These are phyloP conservation scores for Sterrhoptilus dennistouni DNA, from an alignment of 2,113 vertebrate genomes.

Conservation along the genomic window DNA sequence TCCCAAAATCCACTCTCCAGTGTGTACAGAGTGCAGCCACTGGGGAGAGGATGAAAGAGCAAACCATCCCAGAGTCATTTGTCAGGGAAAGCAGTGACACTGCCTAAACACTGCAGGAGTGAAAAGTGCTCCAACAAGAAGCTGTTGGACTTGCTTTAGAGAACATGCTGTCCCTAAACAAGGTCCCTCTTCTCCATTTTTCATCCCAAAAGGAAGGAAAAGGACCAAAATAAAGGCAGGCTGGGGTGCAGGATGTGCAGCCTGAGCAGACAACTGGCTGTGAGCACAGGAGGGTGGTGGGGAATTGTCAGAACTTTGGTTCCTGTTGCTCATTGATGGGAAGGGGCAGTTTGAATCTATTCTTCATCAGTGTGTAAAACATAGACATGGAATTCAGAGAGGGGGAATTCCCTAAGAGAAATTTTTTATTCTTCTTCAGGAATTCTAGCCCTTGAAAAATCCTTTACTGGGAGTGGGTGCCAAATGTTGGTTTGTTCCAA, in stretches of 20 bases:
- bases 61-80: background rate
- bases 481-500: background rate
- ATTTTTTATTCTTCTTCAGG: background rate
- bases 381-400: background rate
- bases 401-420: background rate
- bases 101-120: background rate
- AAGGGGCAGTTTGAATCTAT: background rate
- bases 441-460: background rate
- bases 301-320: background rate
- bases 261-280: background rate
- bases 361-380: background rate
- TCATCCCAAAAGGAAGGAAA: background rate
- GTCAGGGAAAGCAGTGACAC: background rate
- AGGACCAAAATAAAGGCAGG: background rate
- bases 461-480: background rate
- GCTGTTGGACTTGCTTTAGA: background rate
- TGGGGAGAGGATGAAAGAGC: background rate
- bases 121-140: background rate
- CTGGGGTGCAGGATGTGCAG: background rate
- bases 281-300: background rate
- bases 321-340: background rate
- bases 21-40: background rate
- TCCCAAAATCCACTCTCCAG: background rate
- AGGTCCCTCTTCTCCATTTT: background rate
- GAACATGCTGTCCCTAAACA: background rate